Base-by-base conservation (phyloP, 1,140 invertebrate species). In the Hirudo medicinalis region DNA sequence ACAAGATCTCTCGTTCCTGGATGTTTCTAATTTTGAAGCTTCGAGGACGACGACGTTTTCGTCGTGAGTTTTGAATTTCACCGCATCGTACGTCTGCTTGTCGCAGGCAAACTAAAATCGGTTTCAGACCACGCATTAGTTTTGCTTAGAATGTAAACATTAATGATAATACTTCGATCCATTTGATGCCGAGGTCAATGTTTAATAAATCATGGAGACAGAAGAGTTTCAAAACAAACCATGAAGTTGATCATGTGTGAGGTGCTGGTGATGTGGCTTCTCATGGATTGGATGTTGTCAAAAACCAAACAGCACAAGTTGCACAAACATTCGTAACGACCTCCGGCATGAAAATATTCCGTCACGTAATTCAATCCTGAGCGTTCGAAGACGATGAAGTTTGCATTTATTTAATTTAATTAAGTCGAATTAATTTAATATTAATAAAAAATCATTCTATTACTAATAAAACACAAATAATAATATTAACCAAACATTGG, bases 341-440 rank as follows among this genome's bases (percentile, higher is more conserved):
- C 57, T 25, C 29, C 29, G 3, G 22, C 29, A 32, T 63, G 57
- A 6, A 63, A 63, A 32, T 25, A 63, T 32, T 63, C 57, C 3
- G 57, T 63, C 20, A 63, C 9, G 57, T 63, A 63, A 63, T 63
- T 63, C 29, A 63, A 63, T 25, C 57, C 57, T 63, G 57, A n/a
- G 20, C 54, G 25, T 3, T 57, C 57, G 19, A 25, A 8, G 57
- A 0, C 57, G 19, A 25, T 63, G 57, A 0, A 17, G 15, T 49
- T 49, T 49, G 11, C 43, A 49, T 49, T 49, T 49, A 11, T 49
- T 49, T 2, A 11, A n/a, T 40, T 40, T 40, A 49, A 49, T 49
- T 49, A 49, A 49, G 0, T 5, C 9, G 13, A 11, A 49, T 15
- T 49, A 49, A n/a, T n/a, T 49, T 49, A 49, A 49, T 17, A 49